Evolutionary conservation across 2,888 invertebrate genomes (phyloP).

Genomic region (Halocaridina rubra): DNA sequence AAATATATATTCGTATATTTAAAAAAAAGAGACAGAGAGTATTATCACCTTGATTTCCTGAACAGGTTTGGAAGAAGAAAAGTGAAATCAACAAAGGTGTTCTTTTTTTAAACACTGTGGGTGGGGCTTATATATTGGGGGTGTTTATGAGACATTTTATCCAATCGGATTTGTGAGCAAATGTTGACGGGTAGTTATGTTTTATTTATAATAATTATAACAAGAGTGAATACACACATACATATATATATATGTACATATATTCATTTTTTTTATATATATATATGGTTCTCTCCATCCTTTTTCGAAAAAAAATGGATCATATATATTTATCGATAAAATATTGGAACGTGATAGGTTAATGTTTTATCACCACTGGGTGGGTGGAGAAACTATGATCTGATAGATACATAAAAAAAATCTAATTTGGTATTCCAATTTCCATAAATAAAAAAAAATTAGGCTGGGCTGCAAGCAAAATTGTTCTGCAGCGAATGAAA

Average conservation of each 20-base stretch:
- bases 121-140: too few relatives aligned
- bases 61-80: too few relatives aligned
- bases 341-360: slow-evolving; percentile 20
- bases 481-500: background rate
- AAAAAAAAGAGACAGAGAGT: too few relatives aligned
- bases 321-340: slow-evolving; percentile 8
- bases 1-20: too few relatives aligned
- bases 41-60: slow-evolving; percentile 3
- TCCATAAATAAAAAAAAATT: background rate
- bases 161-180: slow-evolving; percentile 26
- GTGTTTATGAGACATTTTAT: background rate
- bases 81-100: too few relatives aligned
- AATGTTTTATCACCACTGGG: background rate
- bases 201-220: too few relatives aligned
- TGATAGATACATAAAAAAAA: background rate
- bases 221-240: slow-evolving; percentile 9
- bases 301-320: too few relatives aligned
- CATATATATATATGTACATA: slow-evolving; percentile 27
- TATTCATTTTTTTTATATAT: too few relatives aligned
- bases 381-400: background rate
- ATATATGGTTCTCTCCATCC: slow-evolving; percentile 4
- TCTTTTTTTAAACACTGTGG: background rate
- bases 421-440: background rate
- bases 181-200: too few relatives aligned
- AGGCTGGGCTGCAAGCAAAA: background rate